These are phyloP conservation scores for Hemiprocne comata DNA, from an alignment of 2,113 vertebrate genomes.

Conservation along the genomic window DNA sequence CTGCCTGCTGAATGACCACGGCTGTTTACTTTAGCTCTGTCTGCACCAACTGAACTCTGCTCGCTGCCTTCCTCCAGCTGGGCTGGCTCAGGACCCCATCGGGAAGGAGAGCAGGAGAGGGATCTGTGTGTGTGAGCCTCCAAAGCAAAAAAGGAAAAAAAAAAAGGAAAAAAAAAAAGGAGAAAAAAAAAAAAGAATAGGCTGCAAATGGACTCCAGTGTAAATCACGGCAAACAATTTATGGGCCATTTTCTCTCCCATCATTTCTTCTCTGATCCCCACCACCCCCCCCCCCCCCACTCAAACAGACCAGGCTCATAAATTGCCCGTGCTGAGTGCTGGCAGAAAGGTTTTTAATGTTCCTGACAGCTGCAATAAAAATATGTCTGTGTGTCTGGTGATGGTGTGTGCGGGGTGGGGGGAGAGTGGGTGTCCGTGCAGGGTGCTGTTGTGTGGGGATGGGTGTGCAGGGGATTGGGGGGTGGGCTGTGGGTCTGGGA, in stretches of 20 bases:
- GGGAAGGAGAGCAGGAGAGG: slow-evolving; percentile 43
- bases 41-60: slow-evolving; percentile 93
- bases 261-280: slow-evolving; percentile 39
- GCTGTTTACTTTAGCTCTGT: slow-evolving; percentile 99
- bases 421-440: background rate
- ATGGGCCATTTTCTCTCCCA: slow-evolving; percentile 60
- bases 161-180: too few species aligned
- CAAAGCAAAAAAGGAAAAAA: background rate
- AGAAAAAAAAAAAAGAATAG: background rate
- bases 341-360: slow-evolving; percentile 59
- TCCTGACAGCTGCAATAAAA: slow-evolving; percentile 66
- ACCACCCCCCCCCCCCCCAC: background rate
- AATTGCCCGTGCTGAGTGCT: slow-evolving; percentile 58
- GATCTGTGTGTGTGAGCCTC: background rate
- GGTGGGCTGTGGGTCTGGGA: background rate
- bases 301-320: slow-evolving; percentile 59
- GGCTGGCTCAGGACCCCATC: slow-evolving; percentile 87
- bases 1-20: slow-evolving; percentile 96
- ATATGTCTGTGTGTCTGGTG: slow-evolving; percentile 25
- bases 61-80: slow-evolving; percentile 97
- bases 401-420: background rate
- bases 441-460: background rate
- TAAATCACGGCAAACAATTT: slow-evolving; percentile 64
- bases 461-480: rapidly evolving
- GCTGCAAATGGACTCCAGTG: slow-evolving; percentile 48